Conservation (phyloP, 2,797 vertebrate genomes). For the Sphenopsis melanotis region DNA sequence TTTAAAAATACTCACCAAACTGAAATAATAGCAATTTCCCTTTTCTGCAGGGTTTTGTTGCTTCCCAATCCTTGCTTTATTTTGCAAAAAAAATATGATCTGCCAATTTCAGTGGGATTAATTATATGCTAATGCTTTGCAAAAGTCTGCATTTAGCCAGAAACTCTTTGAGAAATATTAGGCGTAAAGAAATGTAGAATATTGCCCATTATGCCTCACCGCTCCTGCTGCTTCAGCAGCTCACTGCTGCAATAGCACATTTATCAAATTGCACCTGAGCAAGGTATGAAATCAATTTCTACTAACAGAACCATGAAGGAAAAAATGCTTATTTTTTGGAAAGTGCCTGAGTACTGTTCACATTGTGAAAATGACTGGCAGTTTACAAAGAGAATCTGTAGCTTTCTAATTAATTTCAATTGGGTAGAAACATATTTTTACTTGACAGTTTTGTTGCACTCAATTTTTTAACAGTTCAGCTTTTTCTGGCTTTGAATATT, state of each 20-base stretch:
- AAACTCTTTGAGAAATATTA: background rate
- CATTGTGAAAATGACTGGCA: background rate
- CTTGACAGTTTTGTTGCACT: conserved; percentile 1
- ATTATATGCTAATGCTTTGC: background rate
- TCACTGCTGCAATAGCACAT: background rate
- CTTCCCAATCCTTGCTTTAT: background rate
- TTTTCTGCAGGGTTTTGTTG: background rate
- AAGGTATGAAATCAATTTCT: background rate
- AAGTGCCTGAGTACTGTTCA: background rate
- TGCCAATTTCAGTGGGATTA: background rate
- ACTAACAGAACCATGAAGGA: background rate
- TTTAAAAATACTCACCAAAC: background rate
- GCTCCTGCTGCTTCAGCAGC: background rate
- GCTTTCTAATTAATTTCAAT: conserved; percentile 28
- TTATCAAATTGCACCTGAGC: background rate
- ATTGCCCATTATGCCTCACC: background rate
- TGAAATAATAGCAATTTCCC: background rate
- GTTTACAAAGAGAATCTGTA: background rate
- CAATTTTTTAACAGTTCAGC: background rate
- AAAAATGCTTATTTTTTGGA: background rate
- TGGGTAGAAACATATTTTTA: conserved; percentile 1
- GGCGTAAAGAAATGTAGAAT: background rate
- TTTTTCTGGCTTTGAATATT: background rate
- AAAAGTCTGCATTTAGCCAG: background rate
- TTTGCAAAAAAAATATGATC: background rate